Conservation (phyloP, 2,113 vertebrate species). For the Eptesicus fuscus region DNA sequence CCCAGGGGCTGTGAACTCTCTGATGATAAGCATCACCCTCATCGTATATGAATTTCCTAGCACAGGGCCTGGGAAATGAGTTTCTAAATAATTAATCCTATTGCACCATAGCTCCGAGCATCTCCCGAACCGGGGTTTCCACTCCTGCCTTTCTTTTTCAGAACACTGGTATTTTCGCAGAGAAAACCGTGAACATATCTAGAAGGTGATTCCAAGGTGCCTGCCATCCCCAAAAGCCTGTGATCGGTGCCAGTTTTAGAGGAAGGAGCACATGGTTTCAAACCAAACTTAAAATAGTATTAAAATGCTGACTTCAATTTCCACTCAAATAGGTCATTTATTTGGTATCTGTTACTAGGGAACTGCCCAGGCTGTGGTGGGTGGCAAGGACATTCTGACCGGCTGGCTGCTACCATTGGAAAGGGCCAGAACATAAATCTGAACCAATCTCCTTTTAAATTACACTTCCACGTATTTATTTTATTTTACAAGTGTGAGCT, state of each 20-base stretch:
- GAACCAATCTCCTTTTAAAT: slow-evolving; percentile 40
- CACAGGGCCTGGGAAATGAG: neutral
- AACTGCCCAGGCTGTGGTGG: neutral
- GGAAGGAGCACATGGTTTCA: slow-evolving; percentile 34
- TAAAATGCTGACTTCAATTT: slow-evolving; percentile 45
- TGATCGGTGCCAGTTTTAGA: slow-evolving; percentile 43
- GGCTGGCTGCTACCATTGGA: neutral
- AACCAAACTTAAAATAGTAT: slow-evolving; percentile 47
- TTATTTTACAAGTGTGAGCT: neutral
- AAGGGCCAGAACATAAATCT: neutral
- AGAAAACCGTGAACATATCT: slow-evolving; percentile 54
- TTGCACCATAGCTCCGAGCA: neutral
- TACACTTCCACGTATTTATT: neutral
- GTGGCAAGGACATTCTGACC: neutral
- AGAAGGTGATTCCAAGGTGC: slow-evolving; percentile 58
- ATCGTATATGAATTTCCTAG: neutral
- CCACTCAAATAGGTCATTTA: slow-evolving; percentile 26
- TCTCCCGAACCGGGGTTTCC: slow-evolving; percentile 19
- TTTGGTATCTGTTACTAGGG: neutral
- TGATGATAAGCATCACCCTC: neutral
- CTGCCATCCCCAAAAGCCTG: neutral
- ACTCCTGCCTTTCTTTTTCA: neutral
- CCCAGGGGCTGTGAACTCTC: neutral
- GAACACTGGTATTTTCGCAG: slow-evolving; percentile 48
- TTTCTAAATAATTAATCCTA: neutral